Percentiles rank a stretch among this genome's conserved stretches.
phyloP scores from a whole-genome alignment of 2,797 vertebrate genomes.

The Centropyge bicolor region DNA sequence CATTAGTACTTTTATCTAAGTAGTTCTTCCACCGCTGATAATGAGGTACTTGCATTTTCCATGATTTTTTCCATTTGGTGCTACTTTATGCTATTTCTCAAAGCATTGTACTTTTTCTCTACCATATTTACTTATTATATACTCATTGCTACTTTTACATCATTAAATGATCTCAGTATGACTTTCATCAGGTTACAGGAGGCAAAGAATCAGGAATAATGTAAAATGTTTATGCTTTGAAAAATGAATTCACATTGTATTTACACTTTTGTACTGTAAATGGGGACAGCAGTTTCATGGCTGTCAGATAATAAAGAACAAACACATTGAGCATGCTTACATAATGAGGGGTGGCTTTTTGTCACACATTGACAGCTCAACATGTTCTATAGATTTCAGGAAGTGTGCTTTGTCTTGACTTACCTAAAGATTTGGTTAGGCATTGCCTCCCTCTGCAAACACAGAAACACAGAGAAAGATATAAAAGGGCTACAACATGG shows the following conservation, averaged over 20 bases:
- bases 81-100: not conserved
- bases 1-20: not conserved
- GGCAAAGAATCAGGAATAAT: not conserved
- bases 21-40: not conserved
- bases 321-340: conserved; percentile 11
- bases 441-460: conserved; percentile 79
- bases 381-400: not conserved
- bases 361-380: not conserved
- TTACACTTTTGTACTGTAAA: not conserved
- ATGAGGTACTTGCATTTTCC: not conserved
- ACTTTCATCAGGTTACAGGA: not conserved
- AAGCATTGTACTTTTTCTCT: not conserved
- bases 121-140: not conserved
- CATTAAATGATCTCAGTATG: not conserved
- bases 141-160: not conserved
- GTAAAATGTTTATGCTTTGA: not conserved
- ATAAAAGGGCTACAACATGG: conserved; percentile 21
- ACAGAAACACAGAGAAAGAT: conserved; percentile 43
- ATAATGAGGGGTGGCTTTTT: not conserved
- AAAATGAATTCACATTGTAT: not conserved
- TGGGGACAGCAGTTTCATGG: not conserved
- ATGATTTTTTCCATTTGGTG: not conserved
- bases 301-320: conserved; percentile 3
- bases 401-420: conserved; percentile 39
- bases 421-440: conserved; percentile 73